Evolutionary conservation across 2,888 invertebrate genomes (phyloP), one percentile per base, ranked within the genome.

Genomic region (Acronicta leporina): DNA sequence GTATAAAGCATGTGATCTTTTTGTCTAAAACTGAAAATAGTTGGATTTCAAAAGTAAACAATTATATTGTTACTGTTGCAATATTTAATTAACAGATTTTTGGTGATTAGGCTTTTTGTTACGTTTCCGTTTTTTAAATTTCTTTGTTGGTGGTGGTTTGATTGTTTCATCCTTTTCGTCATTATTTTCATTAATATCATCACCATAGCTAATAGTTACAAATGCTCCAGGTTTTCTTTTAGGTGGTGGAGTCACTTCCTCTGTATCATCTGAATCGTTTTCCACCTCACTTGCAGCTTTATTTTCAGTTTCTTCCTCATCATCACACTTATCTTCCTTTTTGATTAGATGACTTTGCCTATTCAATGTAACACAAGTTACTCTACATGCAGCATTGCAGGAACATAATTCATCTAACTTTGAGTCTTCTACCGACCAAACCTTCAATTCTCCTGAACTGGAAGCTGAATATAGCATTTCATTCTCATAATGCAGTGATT

Each of bases 391-490:
- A 48, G 96, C 95, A 84, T 95, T 96, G n/a, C 94, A 90, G 57
- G 92, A 94, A 41, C 95, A 95, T 68, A 96, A 86, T 85, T 96
- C 95, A 78, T 88, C 80, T 80, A 96, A 78, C 45, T 83, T 87
- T 5, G 87, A 83, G 60, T 90, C 85, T 35, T 77, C 73, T 16
- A 88, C 81, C 42, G 85, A 92, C 97, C 97, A 98, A 0, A 97
- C 88, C 89, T 97, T 97, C 47, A 98, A 92, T 82, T 96, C 96
- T 0, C 98, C 98, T 63, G 96, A 95, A 89, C 98, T 98, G 7
- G 97, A 97, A 15, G 96, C 96, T 35, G 97, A 96, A 51, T 96
- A 96, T 25, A 97, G 82, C 75, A 94, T 94, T 51, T 95, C 87
- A 50, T 95, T 95, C 55, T 94, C 90, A 79, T 89, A 95, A 57